Evolutionary conservation across 37 sponge, comb jelly and placozoan species (phyloP).

Genomic region (Aphrocallistes beatrix): DNA sequence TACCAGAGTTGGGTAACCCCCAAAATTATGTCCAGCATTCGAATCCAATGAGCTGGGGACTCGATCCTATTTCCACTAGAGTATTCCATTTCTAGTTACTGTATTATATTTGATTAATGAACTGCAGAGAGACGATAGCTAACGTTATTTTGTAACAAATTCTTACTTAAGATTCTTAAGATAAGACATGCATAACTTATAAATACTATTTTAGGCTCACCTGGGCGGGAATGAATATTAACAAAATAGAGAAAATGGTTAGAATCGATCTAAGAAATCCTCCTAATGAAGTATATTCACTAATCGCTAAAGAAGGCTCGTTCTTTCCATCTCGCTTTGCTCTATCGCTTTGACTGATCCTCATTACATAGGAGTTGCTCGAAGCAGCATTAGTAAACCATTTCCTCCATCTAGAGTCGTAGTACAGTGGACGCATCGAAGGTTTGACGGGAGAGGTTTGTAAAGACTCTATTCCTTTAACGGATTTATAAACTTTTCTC

Average conservation of each 20-base stretch:
- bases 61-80: too few species aligned
- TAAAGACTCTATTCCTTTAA: background rate
- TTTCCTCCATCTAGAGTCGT: background rate
- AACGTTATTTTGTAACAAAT: too few species aligned
- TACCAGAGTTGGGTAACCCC: too few species aligned
- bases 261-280: background rate
- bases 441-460: background rate
- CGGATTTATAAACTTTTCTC: background rate
- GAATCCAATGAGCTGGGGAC: too few species aligned
- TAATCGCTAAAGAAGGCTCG: background rate
- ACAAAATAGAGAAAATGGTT: background rate
- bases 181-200: too few species aligned
- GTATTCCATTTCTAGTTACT: too few species aligned
- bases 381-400: background rate
- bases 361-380: background rate
- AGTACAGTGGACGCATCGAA: background rate
- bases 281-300: background rate
- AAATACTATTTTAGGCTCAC: background rate
- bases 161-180: too few species aligned
- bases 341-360: background rate
- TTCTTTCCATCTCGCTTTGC: background rate
- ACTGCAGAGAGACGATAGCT: too few species aligned
- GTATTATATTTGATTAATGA: too few species aligned
- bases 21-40: too few species aligned
- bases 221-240: constrained; percentile 10